phyloP scores from a whole-genome alignment of 2,797 vertebrate genomes.

The Pangasius macronema region DNA sequence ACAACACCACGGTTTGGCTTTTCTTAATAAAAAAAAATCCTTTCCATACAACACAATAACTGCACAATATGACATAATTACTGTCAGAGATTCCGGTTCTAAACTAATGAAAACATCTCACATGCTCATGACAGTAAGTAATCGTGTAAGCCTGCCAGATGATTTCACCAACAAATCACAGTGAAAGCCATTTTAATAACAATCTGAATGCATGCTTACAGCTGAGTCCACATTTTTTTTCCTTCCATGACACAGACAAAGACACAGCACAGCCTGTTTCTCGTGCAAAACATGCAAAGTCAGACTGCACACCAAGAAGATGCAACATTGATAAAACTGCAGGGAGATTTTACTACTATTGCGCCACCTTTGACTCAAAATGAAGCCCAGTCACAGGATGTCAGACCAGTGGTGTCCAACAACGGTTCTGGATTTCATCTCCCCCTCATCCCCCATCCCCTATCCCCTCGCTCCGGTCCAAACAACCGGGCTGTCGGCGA shows the following conservation, averaged over 20 bases:
- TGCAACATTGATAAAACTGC: neutral
- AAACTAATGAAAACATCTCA: neutral
- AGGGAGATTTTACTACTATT: neutral
- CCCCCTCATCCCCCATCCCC: too few relatives aligned
- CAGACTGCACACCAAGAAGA: neutral
- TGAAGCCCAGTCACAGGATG: neutral
- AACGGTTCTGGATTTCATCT: neutral
- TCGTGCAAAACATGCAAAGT: neutral
- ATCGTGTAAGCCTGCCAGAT: neutral
- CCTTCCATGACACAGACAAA: neutral
- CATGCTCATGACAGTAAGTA: neutral
- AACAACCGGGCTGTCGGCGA: neutral
- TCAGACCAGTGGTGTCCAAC: neutral
- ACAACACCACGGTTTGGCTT: conserved; percentile 1
- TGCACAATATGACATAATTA: conserved; percentile 14
- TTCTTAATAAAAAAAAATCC: conserved; percentile 1
- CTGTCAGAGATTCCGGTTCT: neutral
- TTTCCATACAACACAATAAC: conserved; percentile 4
- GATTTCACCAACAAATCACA: conserved; percentile 11
- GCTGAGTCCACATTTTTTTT: neutral
- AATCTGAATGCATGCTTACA: neutral
- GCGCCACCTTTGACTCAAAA: neutral
- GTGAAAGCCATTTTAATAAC: conserved; percentile 21
- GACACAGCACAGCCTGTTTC: neutral
- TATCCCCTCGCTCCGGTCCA: neutral